Conservation (phyloP, 2,113 vertebrate genomes). For the Physeter macrocephalus region DNA sequence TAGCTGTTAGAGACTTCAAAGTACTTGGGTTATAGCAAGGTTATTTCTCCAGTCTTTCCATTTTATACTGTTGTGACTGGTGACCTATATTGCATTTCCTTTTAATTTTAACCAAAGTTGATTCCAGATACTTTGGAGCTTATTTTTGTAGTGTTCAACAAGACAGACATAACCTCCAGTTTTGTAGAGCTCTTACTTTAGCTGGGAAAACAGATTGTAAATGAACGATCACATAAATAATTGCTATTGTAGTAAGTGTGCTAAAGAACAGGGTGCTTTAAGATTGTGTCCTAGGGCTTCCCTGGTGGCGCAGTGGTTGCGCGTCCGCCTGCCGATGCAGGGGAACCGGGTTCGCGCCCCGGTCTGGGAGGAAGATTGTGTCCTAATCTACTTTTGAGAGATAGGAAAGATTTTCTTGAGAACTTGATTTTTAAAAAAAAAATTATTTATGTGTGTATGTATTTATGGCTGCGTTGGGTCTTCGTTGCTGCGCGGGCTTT, state of each 20-base stretch:
- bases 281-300: not conserved
- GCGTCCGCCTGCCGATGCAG: no score
- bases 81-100: not conserved
- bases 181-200: constrained; percentile 2
- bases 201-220: not conserved
- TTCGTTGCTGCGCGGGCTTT: no score
- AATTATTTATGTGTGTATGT: no score
- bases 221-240: not conserved
- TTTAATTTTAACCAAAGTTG: not conserved
- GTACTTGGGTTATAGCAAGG: not conserved
- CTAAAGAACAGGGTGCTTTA: not conserved
- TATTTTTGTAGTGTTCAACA: not conserved
- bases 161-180: not conserved
- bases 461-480: no score
- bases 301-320: no score
- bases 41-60: not conserved
- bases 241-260: not conserved
- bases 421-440: not conserved
- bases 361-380: no score
- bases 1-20: not conserved
- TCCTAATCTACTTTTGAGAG: not conserved
- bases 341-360: no score
- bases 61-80: not conserved
- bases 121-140: not conserved
- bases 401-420: not conserved